Evolutionary conservation across 2,797 vertebrate genomes (phyloP).

Genomic region (Danio albolineatus): DNA sequence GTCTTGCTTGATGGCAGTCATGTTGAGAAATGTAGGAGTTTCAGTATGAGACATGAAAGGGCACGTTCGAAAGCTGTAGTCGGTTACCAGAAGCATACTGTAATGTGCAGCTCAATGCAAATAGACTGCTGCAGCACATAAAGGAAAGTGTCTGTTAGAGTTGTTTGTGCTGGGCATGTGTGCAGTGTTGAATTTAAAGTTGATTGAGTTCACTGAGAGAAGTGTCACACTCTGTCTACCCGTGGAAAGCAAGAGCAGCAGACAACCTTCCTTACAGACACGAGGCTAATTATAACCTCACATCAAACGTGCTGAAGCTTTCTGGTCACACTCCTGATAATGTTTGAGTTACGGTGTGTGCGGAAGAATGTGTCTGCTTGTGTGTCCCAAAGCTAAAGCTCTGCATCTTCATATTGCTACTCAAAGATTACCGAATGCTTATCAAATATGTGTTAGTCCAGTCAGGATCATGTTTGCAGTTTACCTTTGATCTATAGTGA

Average conservation of each 20-base stretch:
- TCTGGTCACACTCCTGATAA: background rate
- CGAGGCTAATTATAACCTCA: background rate
- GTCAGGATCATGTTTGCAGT: background rate
- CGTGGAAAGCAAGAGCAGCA: background rate
- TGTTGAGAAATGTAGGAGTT: background rate
- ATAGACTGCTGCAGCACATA: background rate
- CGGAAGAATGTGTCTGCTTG: background rate
- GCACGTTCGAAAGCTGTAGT: background rate
- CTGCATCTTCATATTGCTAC: background rate
- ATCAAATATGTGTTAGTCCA: background rate
- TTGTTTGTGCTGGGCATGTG: background rate
- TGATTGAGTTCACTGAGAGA: conserved; percentile 2
- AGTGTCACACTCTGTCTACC: background rate
- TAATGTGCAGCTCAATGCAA: background rate
- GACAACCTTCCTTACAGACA: background rate
- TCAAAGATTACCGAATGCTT: background rate
- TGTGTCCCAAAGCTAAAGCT: background rate
- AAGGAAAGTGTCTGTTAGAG: background rate
- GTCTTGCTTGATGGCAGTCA: background rate
- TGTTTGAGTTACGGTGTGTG: background rate
- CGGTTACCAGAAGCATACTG: background rate
- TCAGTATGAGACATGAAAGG: background rate
- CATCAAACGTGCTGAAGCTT: background rate
- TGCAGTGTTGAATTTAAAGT: background rate
- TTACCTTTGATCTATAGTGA: background rate